phyloP scores from a whole-genome alignment of 2,888 invertebrate genomes.

The Drosophila infuscata region DNA sequence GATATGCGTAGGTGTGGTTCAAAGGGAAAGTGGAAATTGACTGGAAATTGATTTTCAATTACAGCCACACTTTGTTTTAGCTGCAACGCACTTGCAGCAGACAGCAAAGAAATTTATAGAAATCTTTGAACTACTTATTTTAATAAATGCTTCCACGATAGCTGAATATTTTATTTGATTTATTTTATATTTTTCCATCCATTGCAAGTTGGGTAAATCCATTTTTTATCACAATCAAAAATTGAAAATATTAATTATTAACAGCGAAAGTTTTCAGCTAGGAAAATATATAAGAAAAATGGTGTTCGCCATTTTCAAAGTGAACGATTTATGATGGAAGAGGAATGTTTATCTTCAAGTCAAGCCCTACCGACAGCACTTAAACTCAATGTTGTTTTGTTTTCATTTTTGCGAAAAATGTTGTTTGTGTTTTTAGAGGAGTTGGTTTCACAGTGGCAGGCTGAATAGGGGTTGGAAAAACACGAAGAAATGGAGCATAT shows the following conservation, averaged over 20 bases:
- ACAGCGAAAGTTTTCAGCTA: background rate
- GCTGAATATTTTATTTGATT: background rate
- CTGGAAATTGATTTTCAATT: slow-evolving; percentile 75
- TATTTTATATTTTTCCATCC: background rate
- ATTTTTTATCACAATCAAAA: background rate
- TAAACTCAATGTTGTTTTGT: slow-evolving; percentile 9
- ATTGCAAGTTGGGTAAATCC: too few species aligned
- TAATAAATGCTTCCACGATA: slow-evolving; percentile 22
- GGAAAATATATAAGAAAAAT: background rate
- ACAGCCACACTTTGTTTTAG: slow-evolving; percentile 34
- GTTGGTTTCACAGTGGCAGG: slow-evolving; percentile 29
- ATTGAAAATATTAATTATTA: background rate
- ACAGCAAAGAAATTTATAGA: slow-evolving; percentile 26
- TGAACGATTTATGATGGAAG: background rate
- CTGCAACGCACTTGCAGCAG: slow-evolving; percentile 16
- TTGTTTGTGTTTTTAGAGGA: slow-evolving; percentile 46
- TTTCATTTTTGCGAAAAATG: slow-evolving; percentile 35
- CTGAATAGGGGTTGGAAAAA: background rate
- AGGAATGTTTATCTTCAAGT: background rate
- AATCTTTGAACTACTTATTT: slow-evolving; percentile 28
- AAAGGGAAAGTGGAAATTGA: slow-evolving; percentile 54
- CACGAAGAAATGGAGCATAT: slow-evolving; percentile 24
- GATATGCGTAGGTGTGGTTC: slow-evolving; percentile 25
- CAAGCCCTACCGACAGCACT: background rate
- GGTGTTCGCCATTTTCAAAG: background rate